Percentiles rank a stretch among this genome's conserved stretches.
Conservation (phyloP, 1,140 invertebrate genomes). For the Hylaeus volcanicus region DNA sequence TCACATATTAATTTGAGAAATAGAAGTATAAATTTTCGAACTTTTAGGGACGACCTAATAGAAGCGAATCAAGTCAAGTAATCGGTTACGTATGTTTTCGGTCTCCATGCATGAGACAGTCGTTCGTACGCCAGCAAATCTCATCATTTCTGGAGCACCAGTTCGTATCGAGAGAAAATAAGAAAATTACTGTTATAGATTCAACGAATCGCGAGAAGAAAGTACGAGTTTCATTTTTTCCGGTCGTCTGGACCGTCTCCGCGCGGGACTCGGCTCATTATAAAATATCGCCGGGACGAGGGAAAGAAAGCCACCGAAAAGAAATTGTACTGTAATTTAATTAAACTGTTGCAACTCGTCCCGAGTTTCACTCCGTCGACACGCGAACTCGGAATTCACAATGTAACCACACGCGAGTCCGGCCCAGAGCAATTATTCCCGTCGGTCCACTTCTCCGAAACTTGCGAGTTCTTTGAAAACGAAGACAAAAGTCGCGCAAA, state of each 20-base stretch:
- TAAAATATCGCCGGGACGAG: background rate
- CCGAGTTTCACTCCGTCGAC: background rate
- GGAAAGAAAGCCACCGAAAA: background rate
- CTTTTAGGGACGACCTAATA: too few relatives aligned
- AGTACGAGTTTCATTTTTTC: too few relatives aligned
- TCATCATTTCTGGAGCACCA: too few relatives aligned
- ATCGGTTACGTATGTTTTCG: too few relatives aligned
- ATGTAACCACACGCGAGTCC: constrained; percentile 5
- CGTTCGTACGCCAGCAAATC: too few relatives aligned
- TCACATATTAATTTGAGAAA: too few relatives aligned
- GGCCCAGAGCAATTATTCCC: constrained; percentile 15
- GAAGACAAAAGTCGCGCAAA: background rate
- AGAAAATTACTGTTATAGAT: background rate
- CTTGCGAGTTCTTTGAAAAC: background rate
- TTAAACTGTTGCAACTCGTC: constrained; percentile 23
- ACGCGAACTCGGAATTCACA: constrained; percentile 1
- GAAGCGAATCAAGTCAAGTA: too few relatives aligned
- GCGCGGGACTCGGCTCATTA: constrained; percentile 2
- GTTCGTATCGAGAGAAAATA: too few relatives aligned
- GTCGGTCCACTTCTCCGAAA: constrained; percentile 3
- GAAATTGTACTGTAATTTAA: constrained; percentile 13
- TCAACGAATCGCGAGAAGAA: background rate
- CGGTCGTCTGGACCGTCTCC: background rate
- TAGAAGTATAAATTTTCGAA: too few relatives aligned
- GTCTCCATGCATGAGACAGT: too few relatives aligned